These are phyloP conservation scores for Drosophila conformis DNA, from an alignment of 2,888 invertebrate species.

Conservation along the genomic window DNA sequence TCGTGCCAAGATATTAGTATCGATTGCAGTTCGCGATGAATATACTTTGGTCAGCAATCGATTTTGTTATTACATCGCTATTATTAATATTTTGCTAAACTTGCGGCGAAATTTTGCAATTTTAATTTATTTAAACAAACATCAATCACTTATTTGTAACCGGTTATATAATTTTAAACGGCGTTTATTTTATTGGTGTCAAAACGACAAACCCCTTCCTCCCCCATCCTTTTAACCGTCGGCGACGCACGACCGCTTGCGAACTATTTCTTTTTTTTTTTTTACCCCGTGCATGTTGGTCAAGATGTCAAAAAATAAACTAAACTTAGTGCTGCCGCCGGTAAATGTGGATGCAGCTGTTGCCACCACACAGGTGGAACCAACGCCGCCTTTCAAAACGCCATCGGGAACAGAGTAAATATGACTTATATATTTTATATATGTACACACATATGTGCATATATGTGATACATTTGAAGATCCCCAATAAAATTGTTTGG, in stretches of 20 bases:
- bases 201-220: slow-evolving; percentile 13
- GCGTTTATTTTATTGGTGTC: slow-evolving; percentile 25
- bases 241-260: slow-evolving; percentile 32
- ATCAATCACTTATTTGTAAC: slow-evolving; percentile 16
- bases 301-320: slow-evolving; percentile 94
- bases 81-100: slow-evolving; percentile 35
- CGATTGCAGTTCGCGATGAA: slow-evolving; percentile 15
- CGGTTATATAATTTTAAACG: slow-evolving; percentile 9
- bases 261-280: slow-evolving; percentile 9
- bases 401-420: slow-evolving; percentile 85
- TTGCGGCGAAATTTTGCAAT: slow-evolving; percentile 30
- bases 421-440: slow-evolving; percentile 40
- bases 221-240: slow-evolving; percentile 30
- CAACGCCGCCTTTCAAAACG: slow-evolving; percentile 85
- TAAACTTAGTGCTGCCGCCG: slow-evolving; percentile 95
- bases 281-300: slow-evolving; percentile 28
- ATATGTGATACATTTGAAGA: slow-evolving; percentile 18
- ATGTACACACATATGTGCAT: slow-evolving; percentile 10
- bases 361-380: slow-evolving; percentile 86
- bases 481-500: slow-evolving; percentile 15
- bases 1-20: background rate
- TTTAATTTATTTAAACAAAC: slow-evolving; percentile 13
- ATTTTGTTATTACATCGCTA: slow-evolving; percentile 23
- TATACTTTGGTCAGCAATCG: slow-evolving; percentile 3
- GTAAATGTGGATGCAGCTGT: slow-evolving; percentile 91